Conservation (phyloP, 2,888 invertebrate species). For the Drosophila prostipennis region DNA sequence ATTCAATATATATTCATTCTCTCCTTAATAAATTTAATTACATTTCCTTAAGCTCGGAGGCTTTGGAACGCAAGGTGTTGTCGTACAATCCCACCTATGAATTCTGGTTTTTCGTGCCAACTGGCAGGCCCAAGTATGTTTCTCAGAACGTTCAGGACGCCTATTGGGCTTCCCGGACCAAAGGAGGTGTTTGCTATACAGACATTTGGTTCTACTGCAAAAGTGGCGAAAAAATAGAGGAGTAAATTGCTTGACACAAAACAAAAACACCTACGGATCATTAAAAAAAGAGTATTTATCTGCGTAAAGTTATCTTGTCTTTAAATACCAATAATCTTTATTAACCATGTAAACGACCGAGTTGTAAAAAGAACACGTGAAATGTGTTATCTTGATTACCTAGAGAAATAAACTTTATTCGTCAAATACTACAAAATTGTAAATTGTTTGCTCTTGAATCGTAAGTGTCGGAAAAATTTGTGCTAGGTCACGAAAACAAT, state of each 20-base stretch:
- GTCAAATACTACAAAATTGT: no score
- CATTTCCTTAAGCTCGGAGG: background rate
- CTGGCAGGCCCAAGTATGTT: conserved; percentile 44
- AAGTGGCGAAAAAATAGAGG: background rate
- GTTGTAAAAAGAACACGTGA: background rate
- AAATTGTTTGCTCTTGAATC: no score
- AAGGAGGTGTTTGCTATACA: conserved; percentile 56
- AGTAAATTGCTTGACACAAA: conserved; percentile 1
- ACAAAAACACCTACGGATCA: no score
- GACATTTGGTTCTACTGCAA: conserved; percentile 54
- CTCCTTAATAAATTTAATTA: conserved; percentile 11
- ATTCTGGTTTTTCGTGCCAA: conserved; percentile 64
- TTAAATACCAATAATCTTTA: background rate
- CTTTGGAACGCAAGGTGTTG: conserved; percentile 11
- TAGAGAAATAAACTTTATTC: no score
- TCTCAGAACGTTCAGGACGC: conserved; percentile 36
- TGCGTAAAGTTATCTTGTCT: background rate
- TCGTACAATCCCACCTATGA: conserved; percentile 68
- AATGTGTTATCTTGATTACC: background rate
- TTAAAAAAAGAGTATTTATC: background rate
- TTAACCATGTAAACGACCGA: background rate
- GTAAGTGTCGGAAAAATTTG: background rate
- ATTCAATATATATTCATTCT: background rate
- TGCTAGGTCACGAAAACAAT: no score
- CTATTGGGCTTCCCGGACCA: conserved; percentile 26